Evolutionary conservation across 2,888 invertebrate genomes (phyloP), one percentile per base, ranked within the genome.

Genomic region (Hipparchia sbordonii): DNA sequence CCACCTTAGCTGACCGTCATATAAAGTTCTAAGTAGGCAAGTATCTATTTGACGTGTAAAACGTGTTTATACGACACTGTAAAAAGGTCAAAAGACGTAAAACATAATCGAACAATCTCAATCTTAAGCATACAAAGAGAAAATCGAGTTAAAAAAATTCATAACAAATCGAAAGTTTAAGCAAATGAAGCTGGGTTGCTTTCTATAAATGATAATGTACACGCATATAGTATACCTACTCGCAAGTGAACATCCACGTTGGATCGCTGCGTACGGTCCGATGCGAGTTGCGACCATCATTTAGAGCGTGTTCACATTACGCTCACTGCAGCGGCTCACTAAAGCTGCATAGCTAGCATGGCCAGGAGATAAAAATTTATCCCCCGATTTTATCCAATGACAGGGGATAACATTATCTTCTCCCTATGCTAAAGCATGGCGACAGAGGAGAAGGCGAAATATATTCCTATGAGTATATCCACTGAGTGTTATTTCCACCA

Each of bases 141-240:
- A 87, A 89, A 87, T 82, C 79, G 77, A 79, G 76, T 82, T 82
- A 84, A 81, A 84, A 23, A 87, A 88, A 88, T 88, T 89, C 86
- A 86, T 89, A 89, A 86, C 87, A 88, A 89, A 87, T 90, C 89
- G 90, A 91, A 91, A 90, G 90, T 91, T 89, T 88, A 89, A 87
- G 85, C 86, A 90, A 90, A 90, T 89, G 86, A 87, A 87, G 83
- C 82, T 86, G 80, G 86, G 83, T 84, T 84, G 80, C 91, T 92
- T 91, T 91, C 91, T 91, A 90, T 85, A 90, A 89, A 89, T 89
- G 85, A 86, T 87, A 87, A 86, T 84, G 84, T 82, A 81, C 81
- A 81, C 80, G 83, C 83, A 81, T 82, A 54, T 69, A 23, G 23
- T 23, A 71, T 39, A 71, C 48, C 48, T 48, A 4, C 48, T 48